Base-by-base conservation (phyloP, 2,888 invertebrate genomes). In the Eupithecia centaureata region DNA sequence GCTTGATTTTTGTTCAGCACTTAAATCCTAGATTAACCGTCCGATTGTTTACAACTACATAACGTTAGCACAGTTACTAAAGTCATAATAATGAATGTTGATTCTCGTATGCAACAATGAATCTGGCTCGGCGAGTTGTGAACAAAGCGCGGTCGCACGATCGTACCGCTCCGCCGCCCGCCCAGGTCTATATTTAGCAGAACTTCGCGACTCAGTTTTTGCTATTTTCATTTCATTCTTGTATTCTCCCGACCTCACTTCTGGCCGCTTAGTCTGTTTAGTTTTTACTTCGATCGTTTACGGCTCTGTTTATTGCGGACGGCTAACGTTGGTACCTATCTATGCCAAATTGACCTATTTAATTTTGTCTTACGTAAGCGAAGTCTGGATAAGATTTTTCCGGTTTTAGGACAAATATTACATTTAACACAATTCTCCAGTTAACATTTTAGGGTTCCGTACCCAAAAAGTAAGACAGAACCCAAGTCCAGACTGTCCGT, bases 221-320 rank as follows among this genome's bases (percentile, higher is more conserved):
- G 92, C 92, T 92, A 92, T 93, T 93, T 92, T 90, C 87, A 92
- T 89, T 91, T 90, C 87, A 89, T 89, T 91, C 88, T 90, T 84
- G 83, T 80, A 81, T 85, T 72, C 73, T 13, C 68, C 71, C 85
- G 84, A 86, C 83, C 85, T 84, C 86, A 84, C 87, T 84, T 86
- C 85, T 85, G 85, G 85, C 74, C 69, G 77, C 77, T 76, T 15
- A 62, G 62, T 59, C 52, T 1, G 32, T 63, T 60, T 57, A 56
- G 59, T 68, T 70, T 68, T 65, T 62, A 61, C 61, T 35, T 71
- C 27, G 42, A 25, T 61, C 30, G 13, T 56, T 60, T 60, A 69
- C 47, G 35, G 47, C 30, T 33, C 33, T 30, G 51, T 56, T 42
- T 56, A 69, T 54, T 56, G 35, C 33, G 61, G 38, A 42, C 27